Evolutionary conservation across 2,888 invertebrate species (phyloP).

Genomic region (Dicyrtoma fusca): DNA sequence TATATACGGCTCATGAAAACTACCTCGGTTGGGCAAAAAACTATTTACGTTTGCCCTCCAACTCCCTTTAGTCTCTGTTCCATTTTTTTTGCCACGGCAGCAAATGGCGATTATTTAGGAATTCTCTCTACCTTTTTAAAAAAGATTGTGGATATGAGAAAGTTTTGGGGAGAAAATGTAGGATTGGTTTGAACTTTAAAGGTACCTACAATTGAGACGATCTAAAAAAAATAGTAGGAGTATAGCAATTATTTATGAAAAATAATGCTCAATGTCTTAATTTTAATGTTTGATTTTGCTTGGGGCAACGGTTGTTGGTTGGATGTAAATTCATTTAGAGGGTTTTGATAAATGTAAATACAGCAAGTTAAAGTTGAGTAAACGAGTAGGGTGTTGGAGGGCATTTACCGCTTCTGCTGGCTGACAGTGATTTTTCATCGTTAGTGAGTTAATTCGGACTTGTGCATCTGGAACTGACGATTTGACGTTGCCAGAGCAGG

Average conservation of each 20-base stretch:
- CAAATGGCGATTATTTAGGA: slow-evolving; percentile 14
- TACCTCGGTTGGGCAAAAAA: slow-evolving; percentile 17
- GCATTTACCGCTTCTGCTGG: background rate
- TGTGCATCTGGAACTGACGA: slow-evolving; percentile 12
- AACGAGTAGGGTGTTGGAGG: no score
- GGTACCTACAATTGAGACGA: no score
- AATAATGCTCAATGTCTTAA: no score
- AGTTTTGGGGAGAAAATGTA: no score
- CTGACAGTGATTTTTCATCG: slow-evolving; percentile 28
- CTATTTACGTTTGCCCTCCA: slow-evolving; percentile 17
- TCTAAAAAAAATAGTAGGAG: no score
- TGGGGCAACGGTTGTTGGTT: no score
- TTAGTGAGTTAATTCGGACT: slow-evolving; percentile 33
- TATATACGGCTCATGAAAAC: slow-evolving; percentile 7
- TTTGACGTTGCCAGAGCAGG: slow-evolving; percentile 6
- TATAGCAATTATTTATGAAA: no score
- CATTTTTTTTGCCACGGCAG: slow-evolving; percentile 13
- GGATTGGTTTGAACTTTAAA: no score
- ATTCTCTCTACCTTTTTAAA: slow-evolving; percentile 24
- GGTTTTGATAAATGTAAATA: no score
- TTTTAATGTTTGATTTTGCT: no score
- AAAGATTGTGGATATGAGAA: slow-evolving; percentile 1
- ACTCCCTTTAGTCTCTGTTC: slow-evolving; percentile 10
- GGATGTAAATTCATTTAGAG: no score
- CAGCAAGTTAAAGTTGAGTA: no score